These are phyloP conservation scores for Taxidea taxus DNA, from an alignment of 2,113 vertebrate genomes.

Conservation along the genomic window DNA sequence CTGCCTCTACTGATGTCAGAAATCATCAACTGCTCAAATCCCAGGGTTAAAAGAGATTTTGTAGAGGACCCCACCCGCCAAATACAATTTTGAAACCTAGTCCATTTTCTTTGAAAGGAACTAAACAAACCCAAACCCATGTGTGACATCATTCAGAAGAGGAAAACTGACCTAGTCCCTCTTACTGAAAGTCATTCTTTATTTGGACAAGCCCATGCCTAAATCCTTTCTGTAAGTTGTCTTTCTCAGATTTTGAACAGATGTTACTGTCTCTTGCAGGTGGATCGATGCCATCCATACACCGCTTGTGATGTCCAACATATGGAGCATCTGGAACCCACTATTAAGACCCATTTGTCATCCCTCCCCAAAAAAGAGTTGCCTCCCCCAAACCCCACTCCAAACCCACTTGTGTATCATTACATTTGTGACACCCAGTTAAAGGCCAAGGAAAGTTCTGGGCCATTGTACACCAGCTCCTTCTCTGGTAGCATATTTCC, in stretches of 20 bases:
- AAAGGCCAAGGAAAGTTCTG: not conserved
- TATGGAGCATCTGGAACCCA: not conserved
- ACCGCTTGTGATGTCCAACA: not conserved
- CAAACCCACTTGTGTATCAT: not conserved
- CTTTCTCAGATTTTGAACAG: not conserved
- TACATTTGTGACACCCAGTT: not conserved
- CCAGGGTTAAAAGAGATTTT: not conserved
- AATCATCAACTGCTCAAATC: not conserved
- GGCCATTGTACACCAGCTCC: not conserved
- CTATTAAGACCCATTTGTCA: not conserved
- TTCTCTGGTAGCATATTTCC: not conserved
- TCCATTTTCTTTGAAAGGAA: not conserved
- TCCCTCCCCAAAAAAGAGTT: not conserved
- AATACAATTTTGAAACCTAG: not conserved
- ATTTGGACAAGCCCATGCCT: not conserved
- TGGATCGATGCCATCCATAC: not conserved
- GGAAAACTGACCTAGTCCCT: not conserved
- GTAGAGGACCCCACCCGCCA: not conserved
- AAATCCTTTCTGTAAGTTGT: not conserved
- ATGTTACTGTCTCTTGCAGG: not conserved
- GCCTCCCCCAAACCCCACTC: not conserved
- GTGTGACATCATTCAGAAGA: not conserved
- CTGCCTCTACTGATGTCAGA: not conserved
- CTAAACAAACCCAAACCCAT: not conserved
- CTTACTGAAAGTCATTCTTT: not conserved